Evolutionary conservation across 1,140 invertebrate genomes (phyloP), one percentile per base, ranked within the genome.

Genomic region (Bombus balteatus): DNA sequence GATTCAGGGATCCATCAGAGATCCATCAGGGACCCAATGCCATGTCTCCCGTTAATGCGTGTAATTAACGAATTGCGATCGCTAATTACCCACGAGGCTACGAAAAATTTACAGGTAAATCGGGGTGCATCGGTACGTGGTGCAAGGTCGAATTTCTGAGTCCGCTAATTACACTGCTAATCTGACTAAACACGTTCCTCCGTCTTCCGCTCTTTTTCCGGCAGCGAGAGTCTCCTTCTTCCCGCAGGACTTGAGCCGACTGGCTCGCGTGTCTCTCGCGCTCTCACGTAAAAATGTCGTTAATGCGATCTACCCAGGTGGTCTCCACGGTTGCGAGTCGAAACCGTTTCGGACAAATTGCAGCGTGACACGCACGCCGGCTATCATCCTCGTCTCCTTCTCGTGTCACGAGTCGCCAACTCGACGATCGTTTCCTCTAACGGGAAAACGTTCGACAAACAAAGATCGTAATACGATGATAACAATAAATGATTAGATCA

Each of bases 221-320:
- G 15, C 66, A 34, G n/a, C 53, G 37, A 3, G 25, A 1, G 25
- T 18, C 12, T 39, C 37, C 28, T 75, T 37, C 59, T 87, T 84
- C n/a, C 1, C 28, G 22, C 10, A 3, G 28, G 6, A 65, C 9
- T 34, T 18, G n/a, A 32, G 18, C 62, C 70, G 25, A 62, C 9
- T 13, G n/a, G 59, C 25, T 87, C 85, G 88, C 87, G 66, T 74
- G 84, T 37, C 32, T 53, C 32, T 34, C 59, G 9, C 1, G 34
- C 15, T 87, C 89, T 92, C 91, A 92, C 91, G 91, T 91, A 90
- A 92, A 92, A 92, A 87, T 87, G 90, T 92, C 90, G 85, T 91
- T 92, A 92, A 92, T 91, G 80, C 87, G 88, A 91, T 88, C 87
- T 85, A 87, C 85, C 83, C 85, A 47, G 72, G 80, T 74, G 53